A percentile compares a stretch with the other conserved stretches of the same genome.
phyloP scores from a whole-genome alignment of 2,113 vertebrate species.

The Tenrec ecaudatus region DNA sequence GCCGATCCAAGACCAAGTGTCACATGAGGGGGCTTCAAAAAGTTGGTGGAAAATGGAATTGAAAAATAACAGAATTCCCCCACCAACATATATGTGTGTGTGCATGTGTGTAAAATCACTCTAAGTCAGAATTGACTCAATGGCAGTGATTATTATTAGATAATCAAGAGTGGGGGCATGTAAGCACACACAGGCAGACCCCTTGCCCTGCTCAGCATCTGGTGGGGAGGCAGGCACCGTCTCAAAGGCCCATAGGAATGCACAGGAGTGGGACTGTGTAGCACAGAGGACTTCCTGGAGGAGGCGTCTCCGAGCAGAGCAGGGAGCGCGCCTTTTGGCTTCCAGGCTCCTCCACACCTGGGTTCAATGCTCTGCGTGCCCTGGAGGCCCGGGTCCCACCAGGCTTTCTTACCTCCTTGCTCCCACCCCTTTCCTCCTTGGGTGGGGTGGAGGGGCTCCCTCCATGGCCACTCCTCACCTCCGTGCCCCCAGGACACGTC shows the following conservation, averaged over 20 bases:
- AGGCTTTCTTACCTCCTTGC: not conserved
- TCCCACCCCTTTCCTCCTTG: not conserved
- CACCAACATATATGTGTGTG: too few species aligned
- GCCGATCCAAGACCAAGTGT: not conserved
- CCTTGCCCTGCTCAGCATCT: not conserved
- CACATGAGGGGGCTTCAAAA: too few species aligned
- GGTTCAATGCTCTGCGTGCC: not conserved
- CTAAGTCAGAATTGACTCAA: too few species aligned
- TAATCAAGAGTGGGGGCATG: too few species aligned
- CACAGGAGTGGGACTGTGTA: not conserved
- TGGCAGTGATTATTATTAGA: too few species aligned
- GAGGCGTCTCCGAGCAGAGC: not conserved
- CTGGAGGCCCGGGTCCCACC: not conserved
- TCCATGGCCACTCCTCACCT: not conserved
- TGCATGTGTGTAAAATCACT: too few species aligned
- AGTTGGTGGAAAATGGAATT: not conserved
- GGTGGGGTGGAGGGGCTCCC: not conserved
- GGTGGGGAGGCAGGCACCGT: not conserved
- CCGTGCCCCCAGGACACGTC: not conserved
- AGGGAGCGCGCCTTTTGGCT: too few species aligned
- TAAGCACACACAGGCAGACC: too few species aligned
- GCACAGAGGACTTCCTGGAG: conserved; percentile 6
- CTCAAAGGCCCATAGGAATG: not conserved
- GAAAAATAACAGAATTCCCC: too few species aligned
- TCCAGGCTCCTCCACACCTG: not conserved